Conservation (phyloP, 2,888 invertebrate species). For the Epiblema foenella region DNA sequence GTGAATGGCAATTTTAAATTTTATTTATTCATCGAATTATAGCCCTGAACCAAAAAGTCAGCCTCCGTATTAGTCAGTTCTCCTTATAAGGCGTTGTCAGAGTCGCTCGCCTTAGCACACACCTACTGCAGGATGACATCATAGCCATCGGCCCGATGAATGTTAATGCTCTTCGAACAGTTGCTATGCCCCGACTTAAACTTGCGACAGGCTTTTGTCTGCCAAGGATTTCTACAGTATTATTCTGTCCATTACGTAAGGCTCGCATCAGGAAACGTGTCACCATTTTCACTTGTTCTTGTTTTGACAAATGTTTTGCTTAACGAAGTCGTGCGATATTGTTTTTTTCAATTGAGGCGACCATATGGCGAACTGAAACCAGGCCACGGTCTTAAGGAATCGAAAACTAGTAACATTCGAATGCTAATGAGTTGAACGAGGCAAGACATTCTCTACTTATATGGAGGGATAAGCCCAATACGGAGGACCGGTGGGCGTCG, state of each 20-base stretch:
- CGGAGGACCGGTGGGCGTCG: slow-evolving; percentile 72
- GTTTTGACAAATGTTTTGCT: slow-evolving; percentile 23
- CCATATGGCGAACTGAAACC: slow-evolving; percentile 64
- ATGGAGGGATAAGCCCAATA: slow-evolving; percentile 74
- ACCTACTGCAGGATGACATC: slow-evolving; percentile 74
- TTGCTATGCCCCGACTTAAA: slow-evolving; percentile 54
- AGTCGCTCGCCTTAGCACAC: slow-evolving; percentile 60
- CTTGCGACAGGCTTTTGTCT: slow-evolving; percentile 53
- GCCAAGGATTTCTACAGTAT: slow-evolving; percentile 56
- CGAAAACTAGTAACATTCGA: slow-evolving; percentile 61
- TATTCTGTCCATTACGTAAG: slow-evolving; percentile 57
- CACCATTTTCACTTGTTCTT: slow-evolving; percentile 39
- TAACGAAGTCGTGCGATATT: neutral
- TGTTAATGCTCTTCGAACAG: slow-evolving; percentile 70
- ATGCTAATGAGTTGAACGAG: slow-evolving; percentile 64
- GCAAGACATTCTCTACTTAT: slow-evolving; percentile 74
- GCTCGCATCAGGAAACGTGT: slow-evolving; percentile 23
- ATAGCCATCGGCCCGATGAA: slow-evolving; percentile 66
- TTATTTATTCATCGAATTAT: slow-evolving; percentile 55
- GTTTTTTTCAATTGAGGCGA: slow-evolving; percentile 44
- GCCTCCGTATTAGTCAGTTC: slow-evolving; percentile 75
- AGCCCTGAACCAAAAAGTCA: slow-evolving; percentile 68
- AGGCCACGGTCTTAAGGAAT: slow-evolving; percentile 62
- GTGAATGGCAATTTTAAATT: slow-evolving; percentile 27
- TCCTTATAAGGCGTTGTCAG: slow-evolving; percentile 72